Evolutionary conservation across 2,888 invertebrate species (phyloP).

Genomic region (Podabrus alpinus): DNA sequence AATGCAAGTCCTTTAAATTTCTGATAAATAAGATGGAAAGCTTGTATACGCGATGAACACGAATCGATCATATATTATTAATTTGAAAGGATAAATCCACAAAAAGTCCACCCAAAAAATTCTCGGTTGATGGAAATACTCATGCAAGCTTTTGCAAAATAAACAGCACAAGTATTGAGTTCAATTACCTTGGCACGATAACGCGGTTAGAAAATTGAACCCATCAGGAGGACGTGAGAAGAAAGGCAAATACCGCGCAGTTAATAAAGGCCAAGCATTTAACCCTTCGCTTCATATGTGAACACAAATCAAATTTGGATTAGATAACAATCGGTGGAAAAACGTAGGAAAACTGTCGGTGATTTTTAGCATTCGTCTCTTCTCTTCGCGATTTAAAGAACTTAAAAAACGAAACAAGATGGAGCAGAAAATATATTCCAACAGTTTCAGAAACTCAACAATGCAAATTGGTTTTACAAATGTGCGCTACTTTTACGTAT

Average conservation of each 20-base stretch:
- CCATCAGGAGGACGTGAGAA: neutral
- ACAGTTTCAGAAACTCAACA: no score
- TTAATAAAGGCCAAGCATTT: neutral
- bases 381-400: neutral
- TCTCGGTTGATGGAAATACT: neutral
- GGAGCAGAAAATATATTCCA: neutral
- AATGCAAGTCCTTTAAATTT: no score
- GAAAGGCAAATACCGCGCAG: neutral
- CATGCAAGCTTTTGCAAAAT: neutral
- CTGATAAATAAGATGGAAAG: no score
- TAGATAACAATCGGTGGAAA: neutral
- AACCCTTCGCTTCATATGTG: neutral
- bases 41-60: no score
- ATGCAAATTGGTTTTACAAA: no score
- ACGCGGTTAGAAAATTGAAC: neutral
- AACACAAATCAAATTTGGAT: neutral
- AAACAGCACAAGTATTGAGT: neutral
- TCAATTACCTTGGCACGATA: neutral
- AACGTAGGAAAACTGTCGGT: neutral
- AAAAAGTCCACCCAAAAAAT: no score
- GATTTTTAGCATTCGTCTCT: neutral
- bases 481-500: no score
- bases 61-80: no score
- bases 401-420: neutral
- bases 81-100: no score